Percentiles rank a stretch among this genome's conserved stretches.
Conservation (phyloP, 1,140 invertebrate genomes). For the Cydia amplana region DNA sequence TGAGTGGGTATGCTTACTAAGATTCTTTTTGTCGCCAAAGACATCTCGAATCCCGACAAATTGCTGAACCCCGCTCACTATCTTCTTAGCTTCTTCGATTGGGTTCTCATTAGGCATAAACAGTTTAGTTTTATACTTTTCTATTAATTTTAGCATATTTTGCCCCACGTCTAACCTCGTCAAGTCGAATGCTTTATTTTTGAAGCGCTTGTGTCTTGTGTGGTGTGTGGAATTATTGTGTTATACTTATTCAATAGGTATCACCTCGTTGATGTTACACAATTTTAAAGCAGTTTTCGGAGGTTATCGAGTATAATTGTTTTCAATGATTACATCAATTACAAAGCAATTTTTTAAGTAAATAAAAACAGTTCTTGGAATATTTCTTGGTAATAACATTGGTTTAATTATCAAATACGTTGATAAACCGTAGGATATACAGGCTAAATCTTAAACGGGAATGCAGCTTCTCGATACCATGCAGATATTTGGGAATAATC, state of each 20-base stretch:
- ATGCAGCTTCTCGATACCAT: too few species aligned
- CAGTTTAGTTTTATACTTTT: neutral
- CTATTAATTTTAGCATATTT: neutral
- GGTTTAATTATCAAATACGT: too few species aligned
- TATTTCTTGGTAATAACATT: too few species aligned
- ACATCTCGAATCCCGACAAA: slow-evolving; percentile 47
- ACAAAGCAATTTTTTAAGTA: neutral
- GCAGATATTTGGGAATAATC: too few species aligned
- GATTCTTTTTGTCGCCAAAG: slow-evolving; percentile 39
- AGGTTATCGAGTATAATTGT: neutral
- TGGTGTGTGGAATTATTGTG: neutral
- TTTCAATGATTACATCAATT: neutral
- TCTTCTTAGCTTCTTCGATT: slow-evolving; percentile 36
- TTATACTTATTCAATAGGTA: neutral
- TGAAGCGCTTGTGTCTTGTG: neutral
- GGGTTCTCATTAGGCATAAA: slow-evolving; percentile 35
- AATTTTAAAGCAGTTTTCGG: neutral
- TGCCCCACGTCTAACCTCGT: neutral
- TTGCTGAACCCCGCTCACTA: slow-evolving; percentile 42
- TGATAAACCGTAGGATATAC: too few species aligned
- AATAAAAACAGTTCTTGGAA: neutral
- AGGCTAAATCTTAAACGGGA: too few species aligned
- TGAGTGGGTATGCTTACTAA: slow-evolving; percentile 37
- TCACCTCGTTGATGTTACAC: neutral
- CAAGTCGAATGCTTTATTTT: neutral